These are phyloP conservation scores for Lithobates pipiens DNA, from an alignment of 2,797 vertebrate genomes.

Conservation along the genomic window DNA sequence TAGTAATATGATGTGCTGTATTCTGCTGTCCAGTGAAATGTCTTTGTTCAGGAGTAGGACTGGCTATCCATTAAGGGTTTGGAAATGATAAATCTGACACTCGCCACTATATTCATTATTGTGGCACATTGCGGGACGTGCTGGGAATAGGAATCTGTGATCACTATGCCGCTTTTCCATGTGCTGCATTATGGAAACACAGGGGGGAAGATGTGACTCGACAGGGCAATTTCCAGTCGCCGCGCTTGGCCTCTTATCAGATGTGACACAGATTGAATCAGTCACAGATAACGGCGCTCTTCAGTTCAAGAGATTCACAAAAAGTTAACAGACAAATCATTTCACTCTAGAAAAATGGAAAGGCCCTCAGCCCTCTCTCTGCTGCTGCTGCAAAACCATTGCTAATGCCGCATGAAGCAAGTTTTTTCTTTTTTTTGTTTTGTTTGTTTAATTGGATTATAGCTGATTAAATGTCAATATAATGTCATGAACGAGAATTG, in stretches of 20 bases:
- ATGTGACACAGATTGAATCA: constrained; percentile 61
- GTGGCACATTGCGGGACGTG: constrained; percentile 15
- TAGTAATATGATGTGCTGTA: no score
- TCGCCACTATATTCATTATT: constrained; percentile 14
- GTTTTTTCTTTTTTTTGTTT: no score
- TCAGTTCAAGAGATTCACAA: constrained; percentile 53
- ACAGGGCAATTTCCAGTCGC: not conserved
- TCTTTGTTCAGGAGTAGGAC: no score
- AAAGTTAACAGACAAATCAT: constrained; percentile 57
- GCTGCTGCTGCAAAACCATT: not conserved
- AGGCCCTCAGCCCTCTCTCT: not conserved
- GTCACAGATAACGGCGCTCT: constrained; percentile 16
- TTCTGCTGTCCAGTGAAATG: no score
- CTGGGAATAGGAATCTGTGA: constrained; percentile 7
- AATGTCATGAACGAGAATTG: not conserved
- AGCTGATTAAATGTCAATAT: not conserved
- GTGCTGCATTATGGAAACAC: not conserved
- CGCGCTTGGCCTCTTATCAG: constrained; percentile 47
- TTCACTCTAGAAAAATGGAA: constrained; percentile 45
- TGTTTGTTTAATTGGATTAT: no score
- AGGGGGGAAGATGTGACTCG: constrained; percentile 24
- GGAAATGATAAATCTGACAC: not conserved
- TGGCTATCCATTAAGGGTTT: no score
- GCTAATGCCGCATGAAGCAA: not conserved
- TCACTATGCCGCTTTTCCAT: no score